Evolutionary conservation across 2,113 vertebrate species (phyloP).

Genomic region (Urocynchramus pylzowi): DNA sequence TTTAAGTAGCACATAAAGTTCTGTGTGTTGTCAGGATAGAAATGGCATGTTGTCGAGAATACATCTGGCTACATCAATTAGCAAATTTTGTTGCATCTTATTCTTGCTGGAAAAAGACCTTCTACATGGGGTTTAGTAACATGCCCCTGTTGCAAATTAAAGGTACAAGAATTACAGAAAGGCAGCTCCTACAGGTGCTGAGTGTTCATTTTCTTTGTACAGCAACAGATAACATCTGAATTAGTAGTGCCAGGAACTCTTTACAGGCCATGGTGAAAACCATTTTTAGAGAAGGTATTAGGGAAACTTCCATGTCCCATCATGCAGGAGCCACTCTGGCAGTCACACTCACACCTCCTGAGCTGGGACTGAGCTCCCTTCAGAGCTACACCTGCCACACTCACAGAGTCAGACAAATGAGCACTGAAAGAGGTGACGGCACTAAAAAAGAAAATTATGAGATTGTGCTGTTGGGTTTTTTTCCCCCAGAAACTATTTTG

Average conservation of each 20-base stretch:
- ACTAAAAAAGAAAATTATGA: not conserved
- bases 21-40: not conserved
- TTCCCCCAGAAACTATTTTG: not conserved
- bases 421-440: not conserved
- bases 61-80: not conserved
- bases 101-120: not conserved
- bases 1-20: not conserved
- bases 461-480: accelerated
- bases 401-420: not conserved
- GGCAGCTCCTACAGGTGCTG: not conserved
- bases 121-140: not conserved
- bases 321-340: not conserved
- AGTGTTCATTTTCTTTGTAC: not conserved
- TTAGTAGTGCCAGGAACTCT: not conserved
- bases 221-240: not conserved
- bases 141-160: not conserved
- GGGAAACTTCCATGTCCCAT: too few relatives aligned
- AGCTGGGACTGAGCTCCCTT: not conserved
- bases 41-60: not conserved
- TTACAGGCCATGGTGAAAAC: not conserved
- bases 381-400: not conserved
- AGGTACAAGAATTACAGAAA: not conserved
- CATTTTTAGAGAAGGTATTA: not conserved
- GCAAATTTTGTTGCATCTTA: not conserved
- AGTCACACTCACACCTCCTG: not conserved